Base-by-base conservation (phyloP, 2,797 vertebrate genomes). In the Hippopotamyrus pictus region DNA sequence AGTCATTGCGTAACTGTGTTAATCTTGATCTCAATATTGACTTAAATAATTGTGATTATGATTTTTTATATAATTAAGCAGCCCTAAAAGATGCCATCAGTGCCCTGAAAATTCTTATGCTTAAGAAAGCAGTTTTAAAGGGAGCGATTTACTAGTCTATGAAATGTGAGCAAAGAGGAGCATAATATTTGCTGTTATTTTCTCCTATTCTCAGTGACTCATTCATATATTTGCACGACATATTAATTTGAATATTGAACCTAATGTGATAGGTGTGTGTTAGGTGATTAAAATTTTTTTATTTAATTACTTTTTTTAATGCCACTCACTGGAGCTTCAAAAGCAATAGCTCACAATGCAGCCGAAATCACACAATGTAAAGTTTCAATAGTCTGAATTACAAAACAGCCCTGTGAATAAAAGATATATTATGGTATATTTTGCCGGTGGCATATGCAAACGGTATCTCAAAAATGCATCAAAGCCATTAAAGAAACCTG, bases 401-500 rank as follows among this genome's bases (percentile, higher is more conserved):
- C 29, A 44, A 33, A 83, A 79, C 11, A 53, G 62, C 22, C 82
- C 62, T 59, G 90, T 88, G 84, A 65, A 85, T 82, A 48, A 90
- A 83, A 90, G 92, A 92, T 91, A 91, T 89, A 90, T 90, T 90
- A 92, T 90, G 85, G 89, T 91, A 89, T 50, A 85, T 94, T 95
- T 93, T 95, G 92, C 93, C 94, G 90, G 90, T 93, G 94, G 95
- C 94, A 92, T 92, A 90, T 86, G 89, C 90, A 92, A 91, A 92
- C 89, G 59, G 33, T 9, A 29, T 87, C 92, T 94, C 93, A 93
- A 92, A 82, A 92, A 93, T 89, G 90, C 93, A 92, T 91, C 92
- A 93, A 95, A 95, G 94, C 94, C 95, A 96, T 96, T 96, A 96
- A 94, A 91, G 92, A 94, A 95, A 96, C 94, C 91, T 69, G 95